Conservation (phyloP, 1,140 invertebrate genomes). For the Homarus americanus region DNA sequence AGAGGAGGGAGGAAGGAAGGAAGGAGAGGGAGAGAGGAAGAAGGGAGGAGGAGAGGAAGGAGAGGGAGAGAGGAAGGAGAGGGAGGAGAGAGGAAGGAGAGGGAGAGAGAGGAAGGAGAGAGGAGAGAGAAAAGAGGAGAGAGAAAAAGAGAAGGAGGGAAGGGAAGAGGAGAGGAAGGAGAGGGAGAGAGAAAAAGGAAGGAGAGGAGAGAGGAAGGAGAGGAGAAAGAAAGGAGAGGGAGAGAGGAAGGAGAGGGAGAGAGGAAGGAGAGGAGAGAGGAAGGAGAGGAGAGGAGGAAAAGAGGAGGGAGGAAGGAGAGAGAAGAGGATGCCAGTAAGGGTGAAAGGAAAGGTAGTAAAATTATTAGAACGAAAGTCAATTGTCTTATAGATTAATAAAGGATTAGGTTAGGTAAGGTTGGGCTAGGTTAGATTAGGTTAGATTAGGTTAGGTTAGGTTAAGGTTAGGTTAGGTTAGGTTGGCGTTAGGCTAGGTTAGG, state of each 20-base stretch:
- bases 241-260: neutral
- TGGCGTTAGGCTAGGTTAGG: too few species aligned
- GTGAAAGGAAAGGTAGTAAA: too few species aligned
- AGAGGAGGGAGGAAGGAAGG: neutral
- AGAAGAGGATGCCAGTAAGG: too few species aligned
- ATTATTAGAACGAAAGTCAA: too few species aligned
- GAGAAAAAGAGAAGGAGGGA: neutral
- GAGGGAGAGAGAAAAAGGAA: too few species aligned
- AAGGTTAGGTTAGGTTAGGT: too few species aligned
- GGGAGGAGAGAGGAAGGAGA: neutral
- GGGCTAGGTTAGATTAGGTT: too few species aligned
- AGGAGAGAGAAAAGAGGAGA: neutral
- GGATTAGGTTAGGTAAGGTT: too few species aligned
- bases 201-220: neutral
- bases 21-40: neutral
- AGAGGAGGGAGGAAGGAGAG: too few species aligned
- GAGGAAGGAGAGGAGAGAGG: neutral
- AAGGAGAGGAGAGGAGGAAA: neutral
- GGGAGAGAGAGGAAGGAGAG: too few species aligned
- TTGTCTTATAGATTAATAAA: too few species aligned
- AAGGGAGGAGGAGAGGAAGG: neutral
- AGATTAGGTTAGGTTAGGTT: too few species aligned
- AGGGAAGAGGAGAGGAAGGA: neutral
- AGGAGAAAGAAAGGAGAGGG: neutral
- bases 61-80: neutral